These are phyloP conservation scores for Lepeophtheirus nordmannii DNA, from an alignment of 2,888 invertebrate species.

Conservation along the genomic window DNA sequence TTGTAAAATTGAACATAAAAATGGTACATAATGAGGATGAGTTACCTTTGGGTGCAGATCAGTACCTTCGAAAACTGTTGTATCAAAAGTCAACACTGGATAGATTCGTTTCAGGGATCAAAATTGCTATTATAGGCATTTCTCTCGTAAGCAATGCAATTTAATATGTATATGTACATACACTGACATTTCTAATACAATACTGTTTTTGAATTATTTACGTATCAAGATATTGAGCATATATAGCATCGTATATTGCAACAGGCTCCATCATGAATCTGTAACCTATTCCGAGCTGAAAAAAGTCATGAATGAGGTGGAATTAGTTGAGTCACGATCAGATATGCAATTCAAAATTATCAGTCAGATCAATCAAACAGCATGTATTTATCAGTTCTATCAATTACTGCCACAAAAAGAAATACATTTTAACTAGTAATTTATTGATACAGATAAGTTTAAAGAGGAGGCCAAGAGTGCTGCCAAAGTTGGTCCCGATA, in stretches of 20 bases:
- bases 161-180: no score
- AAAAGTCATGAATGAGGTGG: constrained; percentile 2
- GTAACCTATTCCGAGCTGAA: background rate
- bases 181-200: no score
- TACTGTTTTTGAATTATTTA: no score
- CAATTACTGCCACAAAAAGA: background rate
- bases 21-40: background rate
- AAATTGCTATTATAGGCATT: background rate
- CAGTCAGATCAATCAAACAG: background rate
- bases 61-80: background rate
- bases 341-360: constrained; percentile 6
- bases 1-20: background rate
- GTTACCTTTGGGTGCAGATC: background rate
- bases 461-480: background rate
- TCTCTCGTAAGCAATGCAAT: constrained; percentile 5
- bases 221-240: constrained; percentile 15
- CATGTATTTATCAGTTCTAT: background rate
- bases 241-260: constrained; percentile 6
- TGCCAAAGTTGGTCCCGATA: background rate
- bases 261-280: background rate
- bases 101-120: background rate
- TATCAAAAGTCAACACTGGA: constrained; percentile 6
- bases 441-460: constrained; percentile 2
- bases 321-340: background rate
- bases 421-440: background rate